Conservation (phyloP, 2,797 vertebrate species). For the Oreochromis mossambicus region DNA sequence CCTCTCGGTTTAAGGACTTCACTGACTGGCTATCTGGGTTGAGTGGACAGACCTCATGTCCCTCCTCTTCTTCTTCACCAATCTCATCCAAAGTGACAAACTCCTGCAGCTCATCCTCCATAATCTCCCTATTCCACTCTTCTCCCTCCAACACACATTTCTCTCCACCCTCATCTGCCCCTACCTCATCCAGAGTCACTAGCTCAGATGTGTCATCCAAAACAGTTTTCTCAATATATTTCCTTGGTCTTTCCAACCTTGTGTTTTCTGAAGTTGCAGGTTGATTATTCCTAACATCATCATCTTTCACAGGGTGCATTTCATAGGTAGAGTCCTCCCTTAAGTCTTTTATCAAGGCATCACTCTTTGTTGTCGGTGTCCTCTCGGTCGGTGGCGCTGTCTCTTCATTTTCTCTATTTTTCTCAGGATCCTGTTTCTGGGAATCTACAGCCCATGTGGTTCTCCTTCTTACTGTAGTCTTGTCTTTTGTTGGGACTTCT, state of each 20-base stretch:
- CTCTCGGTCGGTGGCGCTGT: background rate
- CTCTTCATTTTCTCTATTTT: background rate
- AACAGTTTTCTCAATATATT: background rate
- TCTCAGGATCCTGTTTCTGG: background rate
- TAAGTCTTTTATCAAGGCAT: background rate
- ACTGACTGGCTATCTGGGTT: slow-evolving; percentile 25
- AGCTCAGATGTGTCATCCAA: slow-evolving; percentile 4
- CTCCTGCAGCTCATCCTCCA: slow-evolving; percentile 58
- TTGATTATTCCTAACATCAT: background rate
- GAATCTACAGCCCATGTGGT: background rate
- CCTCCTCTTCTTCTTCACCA: slow-evolving; percentile 75
- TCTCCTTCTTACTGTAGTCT: background rate
- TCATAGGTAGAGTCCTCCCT: background rate
- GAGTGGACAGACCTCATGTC: background rate
- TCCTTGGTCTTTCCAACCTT: slow-evolving; percentile 23
- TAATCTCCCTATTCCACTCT: slow-evolving; percentile 1
- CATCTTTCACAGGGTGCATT: background rate
- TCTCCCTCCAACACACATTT: background rate
- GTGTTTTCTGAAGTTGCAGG: background rate
- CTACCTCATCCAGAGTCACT: slow-evolving; percentile 69
- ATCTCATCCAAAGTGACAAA: slow-evolving; percentile 87
- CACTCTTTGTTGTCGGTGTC: background rate
- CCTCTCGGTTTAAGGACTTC: slow-evolving; percentile 57
- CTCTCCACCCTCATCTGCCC: slow-evolving; percentile 46
- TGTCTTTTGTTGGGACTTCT: background rate